Evolutionary conservation across 2,113 vertebrate genomes (phyloP).

Genomic region (Raja brachyura): DNA sequence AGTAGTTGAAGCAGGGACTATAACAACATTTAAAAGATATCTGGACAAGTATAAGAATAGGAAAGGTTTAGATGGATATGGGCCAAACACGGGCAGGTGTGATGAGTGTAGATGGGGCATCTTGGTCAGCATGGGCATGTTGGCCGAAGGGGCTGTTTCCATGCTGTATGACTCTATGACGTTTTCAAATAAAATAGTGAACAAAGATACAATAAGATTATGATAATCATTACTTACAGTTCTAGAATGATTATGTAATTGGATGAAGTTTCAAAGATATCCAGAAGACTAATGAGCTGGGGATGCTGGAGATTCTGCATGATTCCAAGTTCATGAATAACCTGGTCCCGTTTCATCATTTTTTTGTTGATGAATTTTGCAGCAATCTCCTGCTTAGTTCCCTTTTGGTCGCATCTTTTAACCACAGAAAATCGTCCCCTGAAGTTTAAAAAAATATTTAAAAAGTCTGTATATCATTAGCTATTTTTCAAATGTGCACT

Average conservation of each 20-base stretch:
- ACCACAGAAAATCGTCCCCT: constrained; percentile 96
- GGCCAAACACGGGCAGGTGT: no score
- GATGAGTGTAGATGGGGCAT: no score
- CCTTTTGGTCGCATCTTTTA: constrained; percentile 85
- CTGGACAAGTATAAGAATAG: no score
- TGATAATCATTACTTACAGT: constrained; percentile 65
- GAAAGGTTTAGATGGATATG: no score
- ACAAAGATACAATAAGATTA: background rate
- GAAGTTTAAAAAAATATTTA: constrained; percentile 38
- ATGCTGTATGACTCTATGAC: background rate
- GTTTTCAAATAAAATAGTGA: fast-evolving
- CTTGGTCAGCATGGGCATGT: no score
- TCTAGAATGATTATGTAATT: constrained; percentile 83
- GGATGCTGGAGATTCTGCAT: constrained; percentile 88
- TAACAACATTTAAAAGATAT: no score
- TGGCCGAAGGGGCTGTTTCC: no score
- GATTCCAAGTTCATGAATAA: constrained; percentile 84
- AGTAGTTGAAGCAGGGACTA: no score
- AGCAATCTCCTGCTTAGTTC: constrained; percentile 78
- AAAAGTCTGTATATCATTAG: background rate
- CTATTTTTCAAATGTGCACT: background rate
- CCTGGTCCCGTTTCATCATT: constrained; percentile 88
- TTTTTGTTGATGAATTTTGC: constrained; percentile 96
- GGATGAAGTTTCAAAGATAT: constrained; percentile 87
- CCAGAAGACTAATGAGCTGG: constrained; percentile 76